These are phyloP conservation scores for Laterallus jamaicensis DNA, from an alignment of 2,113 vertebrate species.

Conservation along the genomic window DNA sequence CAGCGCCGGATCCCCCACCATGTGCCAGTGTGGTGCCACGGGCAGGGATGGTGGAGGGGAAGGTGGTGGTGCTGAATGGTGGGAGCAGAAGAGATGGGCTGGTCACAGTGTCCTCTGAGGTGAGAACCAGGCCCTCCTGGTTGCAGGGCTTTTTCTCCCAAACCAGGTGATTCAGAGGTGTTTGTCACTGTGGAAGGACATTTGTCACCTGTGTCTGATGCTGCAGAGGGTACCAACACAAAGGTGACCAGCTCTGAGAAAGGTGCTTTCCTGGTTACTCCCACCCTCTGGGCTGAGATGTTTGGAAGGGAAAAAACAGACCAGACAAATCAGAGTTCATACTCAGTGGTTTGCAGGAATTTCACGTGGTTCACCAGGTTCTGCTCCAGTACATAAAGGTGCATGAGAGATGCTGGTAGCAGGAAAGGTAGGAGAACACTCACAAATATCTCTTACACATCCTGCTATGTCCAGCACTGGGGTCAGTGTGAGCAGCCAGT, in stretches of 20 bases:
- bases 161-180: neutral
- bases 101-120: neutral
- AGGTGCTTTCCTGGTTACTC: neutral
- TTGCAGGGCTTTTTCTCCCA: neutral
- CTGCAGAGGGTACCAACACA: neutral
- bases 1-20: neutral
- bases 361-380: neutral
- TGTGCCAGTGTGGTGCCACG: rapidly evolving
- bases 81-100: neutral
- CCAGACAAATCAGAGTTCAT: neutral
- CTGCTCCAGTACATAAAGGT: neutral
- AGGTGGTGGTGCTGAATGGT: neutral
- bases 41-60: rapidly evolving
- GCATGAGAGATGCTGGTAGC: neutral
- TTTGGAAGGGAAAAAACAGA: neutral
- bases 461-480: neutral
- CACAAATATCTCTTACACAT: neutral
- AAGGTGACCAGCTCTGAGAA: rapidly evolving
- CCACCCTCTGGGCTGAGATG: neutral
- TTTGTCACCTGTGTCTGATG: rapidly evolving
- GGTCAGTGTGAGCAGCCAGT: neutral
- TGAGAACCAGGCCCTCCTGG: neutral
- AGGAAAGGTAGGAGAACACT: neutral
- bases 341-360: neutral
- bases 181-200: neutral